Conservation (phyloP, 2,113 vertebrate genomes). For the Fregata magnificens region DNA sequence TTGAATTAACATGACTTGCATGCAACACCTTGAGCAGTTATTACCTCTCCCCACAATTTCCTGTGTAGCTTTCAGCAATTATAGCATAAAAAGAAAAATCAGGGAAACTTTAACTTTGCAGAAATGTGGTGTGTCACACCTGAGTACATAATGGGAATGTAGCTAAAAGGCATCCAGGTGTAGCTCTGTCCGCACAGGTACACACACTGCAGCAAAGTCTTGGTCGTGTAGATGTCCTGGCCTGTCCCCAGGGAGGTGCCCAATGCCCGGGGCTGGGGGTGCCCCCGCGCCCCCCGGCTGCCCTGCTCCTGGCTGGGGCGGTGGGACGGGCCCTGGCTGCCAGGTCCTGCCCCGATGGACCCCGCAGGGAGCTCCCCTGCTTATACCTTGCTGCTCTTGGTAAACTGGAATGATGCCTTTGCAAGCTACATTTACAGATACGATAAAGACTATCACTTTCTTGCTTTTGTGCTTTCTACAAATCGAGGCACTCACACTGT, state of each 20-base stretch:
- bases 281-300: fast-evolving
- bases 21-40: neutral
- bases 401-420: neutral
- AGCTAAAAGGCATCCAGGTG: neutral
- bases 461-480: neutral
- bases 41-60: neutral
- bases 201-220: neutral
- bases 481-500: neutral
- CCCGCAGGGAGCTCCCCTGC: too few species aligned
- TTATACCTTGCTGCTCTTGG: neutral
- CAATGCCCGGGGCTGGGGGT: neutral
- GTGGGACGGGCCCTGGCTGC: neutral
- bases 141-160: fast-evolving
- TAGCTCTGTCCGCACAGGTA: neutral
- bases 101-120: neutral
- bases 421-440: neutral
- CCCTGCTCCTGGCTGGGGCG: neutral
- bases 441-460: neutral
- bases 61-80: neutral
- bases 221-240: too few species aligned
- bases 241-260: neutral
- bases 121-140: neutral
- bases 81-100: neutral
- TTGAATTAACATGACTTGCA: neutral
- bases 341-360: neutral